Conservation (phyloP, 2,888 invertebrate genomes). For the Diarsia brunnea region DNA sequence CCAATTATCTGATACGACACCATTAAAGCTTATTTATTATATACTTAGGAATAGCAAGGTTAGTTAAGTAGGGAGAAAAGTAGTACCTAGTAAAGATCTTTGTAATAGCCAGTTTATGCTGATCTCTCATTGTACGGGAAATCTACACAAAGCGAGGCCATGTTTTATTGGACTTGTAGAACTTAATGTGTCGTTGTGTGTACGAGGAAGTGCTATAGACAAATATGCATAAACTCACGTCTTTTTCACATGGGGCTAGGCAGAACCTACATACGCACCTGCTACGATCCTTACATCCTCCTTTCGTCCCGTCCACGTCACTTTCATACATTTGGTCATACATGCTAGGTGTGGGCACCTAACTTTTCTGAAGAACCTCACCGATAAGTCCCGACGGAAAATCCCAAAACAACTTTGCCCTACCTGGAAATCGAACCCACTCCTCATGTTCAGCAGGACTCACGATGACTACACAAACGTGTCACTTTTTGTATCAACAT, state of each 20-base stretch:
- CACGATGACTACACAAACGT: not conserved
- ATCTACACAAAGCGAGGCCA: too few relatives aligned
- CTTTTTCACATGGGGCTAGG: too few relatives aligned
- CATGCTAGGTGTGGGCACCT: too few relatives aligned
- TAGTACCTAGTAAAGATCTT: not conserved
- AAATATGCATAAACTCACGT: not conserved
- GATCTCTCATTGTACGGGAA: too few relatives aligned
- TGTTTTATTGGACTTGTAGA: too few relatives aligned
- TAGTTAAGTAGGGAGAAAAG: too few relatives aligned
- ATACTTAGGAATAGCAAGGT: not conserved
- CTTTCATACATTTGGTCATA: too few relatives aligned
- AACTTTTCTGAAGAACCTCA: too few relatives aligned
- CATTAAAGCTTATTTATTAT: slow-evolving; percentile 39
- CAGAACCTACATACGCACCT: too few relatives aligned
- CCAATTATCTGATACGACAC: slow-evolving; percentile 46
- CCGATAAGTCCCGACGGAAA: not conserved
- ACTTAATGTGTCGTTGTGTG: too few relatives aligned
- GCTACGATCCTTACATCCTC: too few relatives aligned
- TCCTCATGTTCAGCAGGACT: not conserved
- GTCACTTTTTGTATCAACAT: not conserved
- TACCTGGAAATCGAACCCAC: not conserved
- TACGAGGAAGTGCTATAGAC: not conserved
- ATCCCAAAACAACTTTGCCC: not conserved
- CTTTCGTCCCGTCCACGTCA: too few relatives aligned
- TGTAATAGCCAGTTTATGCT: not conserved